Conservation (phyloP, 2,113 vertebrate genomes). For the Delphinus delphis region DNA sequence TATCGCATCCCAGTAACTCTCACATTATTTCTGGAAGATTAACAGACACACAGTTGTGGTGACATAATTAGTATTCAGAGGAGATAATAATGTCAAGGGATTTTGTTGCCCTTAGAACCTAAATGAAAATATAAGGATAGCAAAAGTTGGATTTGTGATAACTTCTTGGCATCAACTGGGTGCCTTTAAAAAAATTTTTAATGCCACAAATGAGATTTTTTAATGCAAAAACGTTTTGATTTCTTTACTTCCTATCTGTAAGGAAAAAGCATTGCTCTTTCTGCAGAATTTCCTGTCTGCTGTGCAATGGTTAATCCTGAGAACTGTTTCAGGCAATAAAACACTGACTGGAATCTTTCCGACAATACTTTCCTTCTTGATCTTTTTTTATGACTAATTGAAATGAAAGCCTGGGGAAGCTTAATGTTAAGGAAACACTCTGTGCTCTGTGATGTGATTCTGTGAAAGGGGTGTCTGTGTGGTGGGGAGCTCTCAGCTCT, state of each 20-base stretch:
- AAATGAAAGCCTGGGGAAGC: constrained; percentile 63
- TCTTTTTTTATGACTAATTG: constrained; percentile 78
- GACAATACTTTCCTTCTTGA: constrained; percentile 72
- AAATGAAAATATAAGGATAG: constrained; percentile 78
- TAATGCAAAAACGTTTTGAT: constrained; percentile 24
- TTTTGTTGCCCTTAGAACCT: constrained; percentile 76
- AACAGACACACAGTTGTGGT: constrained; percentile 72
- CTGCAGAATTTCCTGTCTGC: constrained; percentile 40
- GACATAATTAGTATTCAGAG: constrained; percentile 84
- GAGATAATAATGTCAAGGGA: constrained; percentile 82
- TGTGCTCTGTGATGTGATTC: constrained; percentile 49
- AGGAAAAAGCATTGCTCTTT: constrained; percentile 34
- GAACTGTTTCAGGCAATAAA: constrained; percentile 74
- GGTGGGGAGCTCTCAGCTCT: constrained; percentile 64
- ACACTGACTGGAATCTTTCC: constrained; percentile 68
- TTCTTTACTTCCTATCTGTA: neutral
- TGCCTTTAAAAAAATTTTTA: constrained; percentile 53
- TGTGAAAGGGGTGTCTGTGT: neutral
- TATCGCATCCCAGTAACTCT: constrained; percentile 58
- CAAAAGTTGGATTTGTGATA: constrained; percentile 75
- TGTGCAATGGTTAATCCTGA: constrained; percentile 75
- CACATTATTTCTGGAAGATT: constrained; percentile 79
- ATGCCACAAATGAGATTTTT: constrained; percentile 30
- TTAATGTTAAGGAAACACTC: constrained; percentile 70
- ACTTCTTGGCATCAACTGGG: constrained; percentile 63